phyloP scores from a whole-genome alignment of 2,888 invertebrate genomes.

The Digitonthophagus gazella region DNA sequence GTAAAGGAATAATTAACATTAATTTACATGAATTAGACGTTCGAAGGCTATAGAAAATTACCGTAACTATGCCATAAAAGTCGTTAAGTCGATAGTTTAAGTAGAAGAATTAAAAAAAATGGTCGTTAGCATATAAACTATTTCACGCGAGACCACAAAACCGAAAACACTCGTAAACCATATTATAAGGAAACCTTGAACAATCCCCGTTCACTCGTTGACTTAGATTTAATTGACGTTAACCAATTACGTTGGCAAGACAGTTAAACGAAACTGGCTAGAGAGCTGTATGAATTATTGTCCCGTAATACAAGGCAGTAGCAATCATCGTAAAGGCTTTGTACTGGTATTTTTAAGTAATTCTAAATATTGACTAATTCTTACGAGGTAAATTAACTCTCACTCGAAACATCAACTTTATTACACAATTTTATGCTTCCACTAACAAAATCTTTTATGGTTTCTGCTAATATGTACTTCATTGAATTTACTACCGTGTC shows the following conservation, averaged over 20 bases:
- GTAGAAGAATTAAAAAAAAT: not conserved
- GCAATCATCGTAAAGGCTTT: not conserved
- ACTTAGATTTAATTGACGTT: not conserved
- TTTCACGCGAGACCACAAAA: not conserved
- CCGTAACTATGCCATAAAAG: not conserved
- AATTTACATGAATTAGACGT: not conserved
- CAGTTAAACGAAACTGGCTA: not conserved
- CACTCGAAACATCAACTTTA: too few relatives aligned
- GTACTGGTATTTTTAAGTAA: not conserved
- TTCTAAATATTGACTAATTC: too few relatives aligned
- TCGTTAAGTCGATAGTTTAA: not conserved
- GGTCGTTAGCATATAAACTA: not conserved
- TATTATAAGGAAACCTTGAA: not conserved
- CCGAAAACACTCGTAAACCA: not conserved
- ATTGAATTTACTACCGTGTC: too few relatives aligned
- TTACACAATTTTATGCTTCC: not conserved
- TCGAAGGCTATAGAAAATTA: not conserved
- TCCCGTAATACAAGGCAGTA: not conserved
- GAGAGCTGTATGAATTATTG: not conserved
- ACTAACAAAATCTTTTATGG: too few relatives aligned
- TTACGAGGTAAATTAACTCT: too few relatives aligned
- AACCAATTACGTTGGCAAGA: not conserved
- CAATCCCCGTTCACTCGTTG: not conserved
- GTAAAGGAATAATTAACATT: not conserved
- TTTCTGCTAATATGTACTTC: too few relatives aligned